phyloP scores from a whole-genome alignment of 1,140 invertebrate genomes.

The Calliphora vicina region DNA sequence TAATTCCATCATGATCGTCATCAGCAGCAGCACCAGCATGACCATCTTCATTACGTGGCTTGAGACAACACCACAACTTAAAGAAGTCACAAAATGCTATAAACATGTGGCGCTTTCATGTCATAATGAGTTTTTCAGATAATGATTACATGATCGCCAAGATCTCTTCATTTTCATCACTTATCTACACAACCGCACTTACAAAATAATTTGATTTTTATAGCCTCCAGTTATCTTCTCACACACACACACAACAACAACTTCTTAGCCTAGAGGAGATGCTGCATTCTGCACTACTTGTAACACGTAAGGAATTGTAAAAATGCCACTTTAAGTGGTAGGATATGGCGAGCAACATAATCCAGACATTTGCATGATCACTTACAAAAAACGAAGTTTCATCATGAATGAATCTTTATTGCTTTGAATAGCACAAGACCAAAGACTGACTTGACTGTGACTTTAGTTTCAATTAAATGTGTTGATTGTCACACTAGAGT shows the following conservation, averaged over 20 bases:
- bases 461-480: not conserved
- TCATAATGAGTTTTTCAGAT: constrained; percentile 19
- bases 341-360: not conserved
- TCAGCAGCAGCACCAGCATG: not conserved
- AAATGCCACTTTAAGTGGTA: too few relatives aligned
- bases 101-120: constrained; percentile 31
- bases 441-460: not conserved
- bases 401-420: not conserved
- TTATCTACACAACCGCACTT: not conserved
- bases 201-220: constrained; percentile 32
- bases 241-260: too few relatives aligned
- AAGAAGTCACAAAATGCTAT: not conserved
- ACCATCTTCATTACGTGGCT: not conserved
- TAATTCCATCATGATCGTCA: not conserved
- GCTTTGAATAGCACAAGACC: not conserved
- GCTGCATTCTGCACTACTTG: too few relatives aligned
- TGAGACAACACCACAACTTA: not conserved
- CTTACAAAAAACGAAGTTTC: not conserved
- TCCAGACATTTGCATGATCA: not conserved
- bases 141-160: constrained; percentile 10
- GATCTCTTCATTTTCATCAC: not conserved
- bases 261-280: too few relatives aligned
- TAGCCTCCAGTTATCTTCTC: not conserved
- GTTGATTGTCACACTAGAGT: not conserved
- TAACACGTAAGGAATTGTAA: too few relatives aligned